These are phyloP conservation scores for Dinothrombium tinctorium DNA, from an alignment of 1,140 invertebrate species.

Conservation along the genomic window DNA sequence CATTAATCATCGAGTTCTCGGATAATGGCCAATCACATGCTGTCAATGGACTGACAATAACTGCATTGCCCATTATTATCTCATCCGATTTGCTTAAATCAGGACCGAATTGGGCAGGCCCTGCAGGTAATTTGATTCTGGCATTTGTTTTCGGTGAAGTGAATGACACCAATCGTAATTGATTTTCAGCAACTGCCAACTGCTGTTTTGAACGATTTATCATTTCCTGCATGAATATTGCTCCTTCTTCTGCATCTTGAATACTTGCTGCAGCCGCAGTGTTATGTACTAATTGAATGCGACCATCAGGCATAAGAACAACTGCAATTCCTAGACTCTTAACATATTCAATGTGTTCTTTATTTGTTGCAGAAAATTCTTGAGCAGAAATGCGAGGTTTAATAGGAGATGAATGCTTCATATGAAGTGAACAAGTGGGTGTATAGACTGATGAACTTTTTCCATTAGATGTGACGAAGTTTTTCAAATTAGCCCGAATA, in stretches of 20 bases:
- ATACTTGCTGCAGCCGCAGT: constrained; percentile 46
- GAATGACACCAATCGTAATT: constrained; percentile 14
- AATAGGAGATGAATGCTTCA: background rate
- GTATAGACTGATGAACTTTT: background rate
- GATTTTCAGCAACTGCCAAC: constrained; percentile 12
- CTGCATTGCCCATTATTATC: constrained; percentile 20
- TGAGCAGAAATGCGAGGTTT: constrained; percentile 20
- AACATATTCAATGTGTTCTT: constrained; percentile 63
- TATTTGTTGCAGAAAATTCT: constrained; percentile 46
- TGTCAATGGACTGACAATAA: constrained; percentile 37
- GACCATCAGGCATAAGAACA: constrained; percentile 57
- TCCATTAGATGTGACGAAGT: background rate
- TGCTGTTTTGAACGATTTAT: constrained; percentile 57
- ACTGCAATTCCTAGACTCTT: constrained; percentile 85
- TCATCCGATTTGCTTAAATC: constrained; percentile 28
- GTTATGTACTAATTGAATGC: constrained; percentile 62
- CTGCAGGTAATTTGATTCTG: constrained; percentile 35
- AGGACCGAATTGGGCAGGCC: constrained; percentile 73
- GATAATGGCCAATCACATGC: constrained; percentile 39
- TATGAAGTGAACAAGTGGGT: background rate
- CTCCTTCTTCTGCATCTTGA: constrained; percentile 67
- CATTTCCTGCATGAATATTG: constrained; percentile 94
- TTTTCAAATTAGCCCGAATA: constrained; percentile 5
- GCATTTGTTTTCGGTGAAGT: constrained; percentile 9
- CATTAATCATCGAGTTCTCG: constrained; percentile 27